These are phyloP conservation scores for Centrocercus urophasianus DNA, from an alignment of 2,113 vertebrate species.

Conservation along the genomic window DNA sequence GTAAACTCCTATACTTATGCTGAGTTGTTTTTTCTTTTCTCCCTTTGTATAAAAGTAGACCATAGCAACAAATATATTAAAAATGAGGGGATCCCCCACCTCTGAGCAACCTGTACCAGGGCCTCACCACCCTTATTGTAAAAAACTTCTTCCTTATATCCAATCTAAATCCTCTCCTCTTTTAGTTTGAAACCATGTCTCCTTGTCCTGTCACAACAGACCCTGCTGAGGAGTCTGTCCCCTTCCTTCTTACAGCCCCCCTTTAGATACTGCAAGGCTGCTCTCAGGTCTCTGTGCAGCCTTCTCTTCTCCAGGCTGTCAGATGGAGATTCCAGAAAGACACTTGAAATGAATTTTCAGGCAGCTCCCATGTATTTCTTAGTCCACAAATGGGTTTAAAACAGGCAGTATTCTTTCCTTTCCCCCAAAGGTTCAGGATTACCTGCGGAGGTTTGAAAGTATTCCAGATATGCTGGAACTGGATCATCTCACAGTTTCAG, in stretches of 20 bases:
- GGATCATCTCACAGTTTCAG: slow-evolving; percentile 97
- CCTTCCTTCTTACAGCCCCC: too few species aligned
- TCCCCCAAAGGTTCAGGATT: slow-evolving; percentile 91
- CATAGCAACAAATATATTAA: not conserved
- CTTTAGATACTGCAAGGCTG: too few species aligned
- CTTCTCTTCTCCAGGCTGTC: too few species aligned
- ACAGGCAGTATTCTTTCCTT: not conserved
- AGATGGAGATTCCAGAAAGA: not conserved
- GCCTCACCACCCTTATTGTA: too few species aligned
- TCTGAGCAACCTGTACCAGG: too few species aligned
- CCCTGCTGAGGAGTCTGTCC: too few species aligned
- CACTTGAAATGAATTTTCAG: not conserved
- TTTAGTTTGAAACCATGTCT: too few species aligned
- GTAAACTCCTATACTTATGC: slow-evolving; percentile 64
- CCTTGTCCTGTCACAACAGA: too few species aligned
- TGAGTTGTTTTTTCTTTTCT: not conserved
- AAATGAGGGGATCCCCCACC: not conserved
- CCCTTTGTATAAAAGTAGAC: not conserved
- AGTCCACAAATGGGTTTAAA: not conserved
- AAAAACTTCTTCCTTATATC: too few species aligned
- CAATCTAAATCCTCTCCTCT: too few species aligned
- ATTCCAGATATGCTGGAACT: slow-evolving; percentile 98
- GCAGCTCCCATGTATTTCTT: not conserved
- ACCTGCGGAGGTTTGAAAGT: slow-evolving; percentile 94
- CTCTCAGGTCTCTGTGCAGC: too few species aligned